Evolutionary conservation across 2,888 invertebrate species (phyloP).

Genomic region (Aspidiotus rigidus): DNA sequence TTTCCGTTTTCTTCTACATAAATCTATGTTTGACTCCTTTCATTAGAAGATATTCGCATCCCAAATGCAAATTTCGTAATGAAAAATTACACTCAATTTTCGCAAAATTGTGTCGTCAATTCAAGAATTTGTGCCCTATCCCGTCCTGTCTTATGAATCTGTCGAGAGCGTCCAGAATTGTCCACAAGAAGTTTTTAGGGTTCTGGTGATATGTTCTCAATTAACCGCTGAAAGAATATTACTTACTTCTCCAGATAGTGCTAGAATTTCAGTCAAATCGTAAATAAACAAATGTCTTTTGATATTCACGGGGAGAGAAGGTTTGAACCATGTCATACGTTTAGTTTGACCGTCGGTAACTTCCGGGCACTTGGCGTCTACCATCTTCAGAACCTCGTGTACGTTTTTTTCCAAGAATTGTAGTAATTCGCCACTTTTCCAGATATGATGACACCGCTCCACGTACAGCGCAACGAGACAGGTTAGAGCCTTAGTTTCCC

Average conservation of each 20-base stretch:
- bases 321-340: slow-evolving; percentile 54
- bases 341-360: slow-evolving; percentile 42
- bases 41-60: no score
- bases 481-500: slow-evolving; percentile 50
- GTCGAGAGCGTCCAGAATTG: not conserved
- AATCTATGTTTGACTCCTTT: no score
- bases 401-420: slow-evolving; percentile 69
- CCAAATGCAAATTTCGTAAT: no score
- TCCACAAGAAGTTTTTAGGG: not conserved
- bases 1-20: no score
- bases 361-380: slow-evolving; percentile 53
- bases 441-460: slow-evolving; percentile 61
- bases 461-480: slow-evolving; percentile 65
- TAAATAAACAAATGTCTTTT: slow-evolving; percentile 61
- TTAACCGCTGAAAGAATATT: not conserved
- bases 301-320: slow-evolving; percentile 56
- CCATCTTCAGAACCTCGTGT: slow-evolving; percentile 53
- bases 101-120: no score
- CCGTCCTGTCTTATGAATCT: no score
- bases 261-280: slow-evolving; percentile 58
- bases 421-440: slow-evolving; percentile 66
- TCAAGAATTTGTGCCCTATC: no score
- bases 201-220: no score
- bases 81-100: no score
- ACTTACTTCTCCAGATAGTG: slow-evolving; percentile 50